Conservation (phyloP, 2,113 vertebrate species). For the Phylloscopus trochilus region DNA sequence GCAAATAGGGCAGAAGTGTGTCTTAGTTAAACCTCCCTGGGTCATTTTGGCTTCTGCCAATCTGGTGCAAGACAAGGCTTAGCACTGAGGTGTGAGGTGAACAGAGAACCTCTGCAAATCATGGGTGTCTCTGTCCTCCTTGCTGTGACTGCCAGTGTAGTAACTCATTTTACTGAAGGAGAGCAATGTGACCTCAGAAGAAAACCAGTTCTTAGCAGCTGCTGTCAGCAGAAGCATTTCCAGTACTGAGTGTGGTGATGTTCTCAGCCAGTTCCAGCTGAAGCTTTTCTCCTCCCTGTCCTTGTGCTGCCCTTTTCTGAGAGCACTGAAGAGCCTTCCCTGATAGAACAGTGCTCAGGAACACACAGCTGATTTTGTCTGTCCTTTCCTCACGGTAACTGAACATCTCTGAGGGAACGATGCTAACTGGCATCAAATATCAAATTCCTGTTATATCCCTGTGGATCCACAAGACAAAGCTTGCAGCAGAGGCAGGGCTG, state of each 20-base stretch:
- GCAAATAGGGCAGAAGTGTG: not conserved
- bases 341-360: not conserved
- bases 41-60: not conserved
- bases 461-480: not conserved
- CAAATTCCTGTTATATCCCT: not conserved
- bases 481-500: not conserved
- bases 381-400: not conserved
- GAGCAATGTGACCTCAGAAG: not conserved
- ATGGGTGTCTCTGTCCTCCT: not conserved
- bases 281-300: not conserved
- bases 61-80: not conserved
- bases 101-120: not conserved
- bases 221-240: not conserved
- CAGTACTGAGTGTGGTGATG: not conserved
- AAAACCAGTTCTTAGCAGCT: not conserved
- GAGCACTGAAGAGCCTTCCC: not conserved
- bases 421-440: accelerated
- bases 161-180: not conserved
- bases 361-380: not conserved
- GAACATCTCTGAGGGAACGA: not conserved
- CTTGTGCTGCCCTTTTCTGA: not conserved
- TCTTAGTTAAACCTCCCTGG: not conserved
- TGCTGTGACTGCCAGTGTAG: not conserved
- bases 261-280: not conserved
- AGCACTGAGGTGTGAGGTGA: not conserved